Evolutionary conservation across 1,140 invertebrate species (phyloP), one percentile per base, ranked within the genome.

Genomic region (Leptoteleia sp.): DNA sequence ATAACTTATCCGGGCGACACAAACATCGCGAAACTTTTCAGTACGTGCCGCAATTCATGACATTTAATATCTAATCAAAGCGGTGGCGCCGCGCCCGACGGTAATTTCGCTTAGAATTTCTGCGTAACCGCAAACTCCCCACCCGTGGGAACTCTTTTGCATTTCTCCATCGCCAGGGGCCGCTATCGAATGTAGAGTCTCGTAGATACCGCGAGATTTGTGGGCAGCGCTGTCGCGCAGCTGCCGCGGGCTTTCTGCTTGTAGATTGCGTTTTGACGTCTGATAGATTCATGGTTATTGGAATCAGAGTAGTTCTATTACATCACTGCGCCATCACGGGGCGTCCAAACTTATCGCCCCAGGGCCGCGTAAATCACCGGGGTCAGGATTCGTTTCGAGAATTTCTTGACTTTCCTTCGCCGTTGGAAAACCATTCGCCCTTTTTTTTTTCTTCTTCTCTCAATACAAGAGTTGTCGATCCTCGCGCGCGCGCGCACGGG

Each of bases 281-380:
- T 89, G 88, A 89, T 89, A 86, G 87, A 89, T 89, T 89, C 88
- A 89, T 89, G 87, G 88, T 89, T 89, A 89, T 89, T 89, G 88
- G 88, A 89, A 89, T 87, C 84, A 87, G 86, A 87, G 83, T 81
- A 83, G 81, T 84, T 81, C 87, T 83, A 84, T 85, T 85, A 81
- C 78, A 82, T 77, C 71, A 71, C 43, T 57, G 55, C 47, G 48
- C 59, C 38, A 47, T 38, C 55, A 48, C 42, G 42, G 55, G 55
- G 27, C 25, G 50, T 52, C 76, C 77, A 82, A n/a, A 85, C 77
- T 84, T 86, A 85, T 85, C 85, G 84, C 83, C 85, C 81, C 45
- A 71, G 83, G 83, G 82, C 75, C 25, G 75, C 82, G 84, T 87
- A 87, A 87, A 87, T 87, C 85, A 85, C 72, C 35, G 57, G 79